These are phyloP conservation scores for Eupithecia abbreviata DNA, from an alignment of 2,888 invertebrate genomes.

Conservation along the genomic window DNA sequence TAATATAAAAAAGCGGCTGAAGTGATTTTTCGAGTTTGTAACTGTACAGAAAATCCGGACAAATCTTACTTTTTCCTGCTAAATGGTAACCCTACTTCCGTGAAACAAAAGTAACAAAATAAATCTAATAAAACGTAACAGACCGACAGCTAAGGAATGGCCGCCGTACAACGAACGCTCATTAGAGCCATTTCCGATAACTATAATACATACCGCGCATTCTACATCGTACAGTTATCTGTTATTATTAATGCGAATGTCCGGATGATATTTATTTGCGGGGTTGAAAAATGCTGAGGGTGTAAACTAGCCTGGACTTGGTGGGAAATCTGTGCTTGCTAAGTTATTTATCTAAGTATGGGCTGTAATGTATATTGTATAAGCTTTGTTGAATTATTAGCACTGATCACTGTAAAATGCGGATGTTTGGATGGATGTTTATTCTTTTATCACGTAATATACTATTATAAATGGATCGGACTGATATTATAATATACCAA, in stretches of 20 bases:
- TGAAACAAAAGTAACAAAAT: slow-evolving; percentile 17
- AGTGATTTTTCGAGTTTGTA: slow-evolving; percentile 12
- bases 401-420: neutral
- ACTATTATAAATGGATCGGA: too few species aligned
- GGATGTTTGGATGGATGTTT: neutral
- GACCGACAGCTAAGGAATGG: slow-evolving; percentile 40
- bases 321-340: neutral
- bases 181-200: slow-evolving; percentile 60
- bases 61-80: neutral
- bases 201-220: slow-evolving; percentile 39
- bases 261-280: slow-evolving; percentile 11
- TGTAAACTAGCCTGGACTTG: neutral
- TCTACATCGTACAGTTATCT: slow-evolving; percentile 3
- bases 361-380: too few species aligned
- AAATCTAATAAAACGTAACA: slow-evolving; percentile 19
- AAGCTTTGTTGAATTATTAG: neutral
- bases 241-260: slow-evolving; percentile 16
- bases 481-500: too few species aligned
- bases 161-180: slow-evolving; percentile 47
- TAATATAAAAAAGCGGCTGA: neutral
- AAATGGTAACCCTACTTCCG: slow-evolving; percentile 7
- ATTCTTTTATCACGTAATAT: neutral
- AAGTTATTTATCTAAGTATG: neutral
- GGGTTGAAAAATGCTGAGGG: slow-evolving; percentile 7
- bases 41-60: neutral